phyloP scores from a whole-genome alignment of 2,888 invertebrate species.

The Hipparchia semele region DNA sequence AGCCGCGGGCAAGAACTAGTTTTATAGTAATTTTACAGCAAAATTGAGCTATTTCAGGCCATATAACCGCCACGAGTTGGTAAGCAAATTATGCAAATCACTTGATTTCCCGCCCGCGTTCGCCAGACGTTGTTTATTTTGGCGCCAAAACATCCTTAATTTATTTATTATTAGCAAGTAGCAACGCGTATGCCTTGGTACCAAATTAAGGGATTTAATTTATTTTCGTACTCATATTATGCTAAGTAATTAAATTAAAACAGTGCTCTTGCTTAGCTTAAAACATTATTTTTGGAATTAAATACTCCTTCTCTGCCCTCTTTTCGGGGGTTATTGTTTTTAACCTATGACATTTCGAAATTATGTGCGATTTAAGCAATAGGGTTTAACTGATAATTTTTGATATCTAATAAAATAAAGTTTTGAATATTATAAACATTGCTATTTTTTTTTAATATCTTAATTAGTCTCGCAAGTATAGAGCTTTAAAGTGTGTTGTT shows the following conservation, averaged over 20 bases:
- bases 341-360: too few relatives aligned
- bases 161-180: slow-evolving; percentile 24
- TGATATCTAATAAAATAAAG: too few relatives aligned
- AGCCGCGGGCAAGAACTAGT: too few relatives aligned
- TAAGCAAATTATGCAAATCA: slow-evolving; percentile 38
- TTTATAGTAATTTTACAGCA: not conserved
- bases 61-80: slow-evolving; percentile 30
- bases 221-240: not conserved
- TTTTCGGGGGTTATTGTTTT: too few relatives aligned
- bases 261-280: not conserved
- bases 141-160: slow-evolving; percentile 17
- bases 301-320: too few relatives aligned
- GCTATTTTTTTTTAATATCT: too few relatives aligned
- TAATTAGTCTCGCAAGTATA: too few relatives aligned
- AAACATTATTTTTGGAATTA: not conserved
- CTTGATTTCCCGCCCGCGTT: slow-evolving; percentile 21
- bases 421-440: too few relatives aligned
- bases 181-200: slow-evolving; percentile 1
- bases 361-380: too few relatives aligned
- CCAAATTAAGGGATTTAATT: slow-evolving; percentile 1
- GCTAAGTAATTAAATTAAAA: not conserved
- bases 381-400: too few relatives aligned
- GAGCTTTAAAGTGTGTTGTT: too few relatives aligned
- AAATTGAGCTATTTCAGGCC: slow-evolving; percentile 33
- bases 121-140: slow-evolving; percentile 30